Evolutionary conservation across 2,113 vertebrate species (phyloP).

Genomic region (Nothocercus julius): DNA sequence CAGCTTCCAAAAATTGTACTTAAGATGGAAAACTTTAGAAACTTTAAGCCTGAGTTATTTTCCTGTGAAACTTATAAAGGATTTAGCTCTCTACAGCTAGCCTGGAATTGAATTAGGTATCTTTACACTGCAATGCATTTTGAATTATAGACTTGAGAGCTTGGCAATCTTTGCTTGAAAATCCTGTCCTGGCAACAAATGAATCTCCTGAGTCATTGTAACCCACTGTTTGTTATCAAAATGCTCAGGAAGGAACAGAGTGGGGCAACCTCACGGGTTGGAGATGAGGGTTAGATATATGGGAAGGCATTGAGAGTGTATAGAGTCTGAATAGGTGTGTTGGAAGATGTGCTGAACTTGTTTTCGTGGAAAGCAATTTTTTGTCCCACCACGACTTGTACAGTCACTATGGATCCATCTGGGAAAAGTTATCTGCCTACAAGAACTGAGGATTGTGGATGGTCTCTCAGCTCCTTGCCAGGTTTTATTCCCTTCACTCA

Average conservation of each 20-base stretch:
- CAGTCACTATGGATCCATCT: not conserved
- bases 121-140: not conserved
- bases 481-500: not conserved
- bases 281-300: no score
- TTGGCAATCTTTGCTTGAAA: not conserved
- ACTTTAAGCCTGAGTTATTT: not conserved
- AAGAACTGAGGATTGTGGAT: not conserved
- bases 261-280: not conserved
- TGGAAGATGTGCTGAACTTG: not conserved
- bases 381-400: not conserved
- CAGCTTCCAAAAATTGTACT: not conserved
- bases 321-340: not conserved
- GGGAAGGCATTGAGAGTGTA: not conserved
- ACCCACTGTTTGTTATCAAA: not conserved
- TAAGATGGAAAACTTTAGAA: not conserved
- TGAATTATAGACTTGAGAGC: not conserved
- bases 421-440: not conserved
- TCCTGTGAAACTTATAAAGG: not conserved
- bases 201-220: not conserved
- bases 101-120: not conserved
- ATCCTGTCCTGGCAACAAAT: not conserved
- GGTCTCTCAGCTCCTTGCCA: not conserved
- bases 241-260: not conserved
- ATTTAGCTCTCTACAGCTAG: not conserved
- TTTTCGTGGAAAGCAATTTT: not conserved